Conservation (phyloP, 2,113 vertebrate species). For the Cyanistes caeruleus region DNA sequence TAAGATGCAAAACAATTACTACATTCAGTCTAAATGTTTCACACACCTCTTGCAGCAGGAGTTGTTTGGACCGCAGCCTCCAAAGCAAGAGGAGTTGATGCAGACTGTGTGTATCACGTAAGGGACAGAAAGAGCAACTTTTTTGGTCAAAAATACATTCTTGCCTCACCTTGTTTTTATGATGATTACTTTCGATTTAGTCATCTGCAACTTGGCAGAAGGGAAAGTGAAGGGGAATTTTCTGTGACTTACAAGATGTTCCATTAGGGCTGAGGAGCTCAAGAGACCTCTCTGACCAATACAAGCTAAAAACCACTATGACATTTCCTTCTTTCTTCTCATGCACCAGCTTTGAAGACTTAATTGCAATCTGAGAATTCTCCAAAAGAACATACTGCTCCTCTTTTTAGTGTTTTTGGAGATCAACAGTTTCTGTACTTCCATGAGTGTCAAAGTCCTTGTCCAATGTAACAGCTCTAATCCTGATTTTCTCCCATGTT, state of each 20-base stretch:
- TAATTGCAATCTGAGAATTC: neutral
- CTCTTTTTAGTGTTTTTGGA: neutral
- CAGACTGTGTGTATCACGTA: neutral
- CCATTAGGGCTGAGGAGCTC: neutral
- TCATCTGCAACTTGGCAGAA: neutral
- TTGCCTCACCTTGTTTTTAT: neutral
- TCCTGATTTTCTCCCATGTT: neutral
- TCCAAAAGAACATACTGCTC: neutral
- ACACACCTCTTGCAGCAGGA: neutral
- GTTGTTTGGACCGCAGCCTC: neutral
- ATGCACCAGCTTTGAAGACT: neutral
- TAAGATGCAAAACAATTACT: neutral
- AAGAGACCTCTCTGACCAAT: neutral
- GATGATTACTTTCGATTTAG: neutral
- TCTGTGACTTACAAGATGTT: neutral
- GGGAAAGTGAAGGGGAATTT: neutral
- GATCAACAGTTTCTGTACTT: neutral
- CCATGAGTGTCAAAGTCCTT: neutral
- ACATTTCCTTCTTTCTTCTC: neutral
- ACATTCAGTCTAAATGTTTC: neutral
- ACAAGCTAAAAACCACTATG: neutral
- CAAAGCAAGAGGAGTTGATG: neutral
- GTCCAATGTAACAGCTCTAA: neutral
- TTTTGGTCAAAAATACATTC: neutral
- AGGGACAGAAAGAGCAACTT: neutral